Conservation (phyloP, 1,140 invertebrate species). For the Stegodyphus dumicola region DNA sequence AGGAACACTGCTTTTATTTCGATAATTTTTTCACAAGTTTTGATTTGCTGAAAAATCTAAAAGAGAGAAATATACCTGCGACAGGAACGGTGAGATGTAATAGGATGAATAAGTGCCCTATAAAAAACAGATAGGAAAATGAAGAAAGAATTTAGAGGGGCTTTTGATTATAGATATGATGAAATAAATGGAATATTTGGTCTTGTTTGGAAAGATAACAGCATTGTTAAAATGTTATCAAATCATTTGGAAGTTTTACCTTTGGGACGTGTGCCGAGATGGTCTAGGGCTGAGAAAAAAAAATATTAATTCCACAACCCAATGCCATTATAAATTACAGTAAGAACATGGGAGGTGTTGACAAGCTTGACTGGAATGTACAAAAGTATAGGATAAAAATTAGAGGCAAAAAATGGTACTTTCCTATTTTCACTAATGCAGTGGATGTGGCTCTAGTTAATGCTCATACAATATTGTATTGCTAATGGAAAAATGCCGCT, state of each 20-base stretch:
- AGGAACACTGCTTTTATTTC: slow-evolving; percentile 19
- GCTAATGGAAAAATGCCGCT: slow-evolving; percentile 1
- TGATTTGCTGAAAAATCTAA: slow-evolving; percentile 39
- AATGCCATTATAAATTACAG: slow-evolving; percentile 37
- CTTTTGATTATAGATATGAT: slow-evolving; percentile 39
- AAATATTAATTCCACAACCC: slow-evolving; percentile 40
- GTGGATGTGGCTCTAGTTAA: slow-evolving; percentile 37
- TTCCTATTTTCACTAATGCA: slow-evolving; percentile 40
- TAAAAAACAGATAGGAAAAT: slow-evolving; percentile 30
- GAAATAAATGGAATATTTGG: slow-evolving; percentile 36
- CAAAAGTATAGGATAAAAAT: slow-evolving; percentile 39
- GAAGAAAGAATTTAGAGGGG: slow-evolving; percentile 39
- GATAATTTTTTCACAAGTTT: slow-evolving; percentile 30
- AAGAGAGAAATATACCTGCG: slow-evolving; percentile 35
- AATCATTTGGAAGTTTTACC: slow-evolving; percentile 38
- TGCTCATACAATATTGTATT: slow-evolving; percentile 24
- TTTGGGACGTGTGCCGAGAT: slow-evolving; percentile 38
- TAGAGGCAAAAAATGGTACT: slow-evolving; percentile 39
- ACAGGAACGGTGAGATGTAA: slow-evolving; percentile 20
- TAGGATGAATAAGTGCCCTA: slow-evolving; percentile 1
- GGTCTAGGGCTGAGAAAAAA: slow-evolving; percentile 34
- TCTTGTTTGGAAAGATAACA: slow-evolving; percentile 40
- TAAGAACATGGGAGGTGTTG: slow-evolving; percentile 35
- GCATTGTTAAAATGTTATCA: slow-evolving; percentile 38
- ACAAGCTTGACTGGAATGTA: slow-evolving; percentile 39